phyloP scores from a whole-genome alignment of 1,140 invertebrate genomes.

The Brachionus angularis region DNA sequence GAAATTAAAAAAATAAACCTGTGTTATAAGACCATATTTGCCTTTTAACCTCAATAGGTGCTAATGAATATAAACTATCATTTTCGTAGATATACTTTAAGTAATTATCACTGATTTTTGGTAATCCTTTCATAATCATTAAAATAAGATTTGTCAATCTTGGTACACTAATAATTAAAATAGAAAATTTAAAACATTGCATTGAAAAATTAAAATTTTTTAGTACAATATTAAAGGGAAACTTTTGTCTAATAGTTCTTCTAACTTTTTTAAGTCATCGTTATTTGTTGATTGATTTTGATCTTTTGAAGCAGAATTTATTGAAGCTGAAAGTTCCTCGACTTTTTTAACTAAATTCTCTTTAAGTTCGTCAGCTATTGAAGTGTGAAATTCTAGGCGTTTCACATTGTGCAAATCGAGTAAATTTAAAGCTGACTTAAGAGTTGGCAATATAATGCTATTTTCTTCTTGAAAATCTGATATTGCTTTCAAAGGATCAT shows the following conservation, averaged over 20 bases:
- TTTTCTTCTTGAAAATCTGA: constrained; percentile 91
- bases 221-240: constrained; percentile 85
- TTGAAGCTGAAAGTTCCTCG: constrained; percentile 67
- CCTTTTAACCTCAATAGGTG: constrained; percentile 89
- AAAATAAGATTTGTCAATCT: constrained; percentile 17
- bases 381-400: constrained; percentile 85
- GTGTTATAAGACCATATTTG: constrained; percentile 98
- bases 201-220: constrained; percentile 63
- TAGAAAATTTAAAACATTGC: not conserved
- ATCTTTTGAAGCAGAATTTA: constrained; percentile 61
- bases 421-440: constrained; percentile 85
- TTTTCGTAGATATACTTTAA: constrained; percentile 66
- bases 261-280: constrained; percentile 72
- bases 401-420: constrained; percentile 86
- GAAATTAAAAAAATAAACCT: constrained; percentile 66
- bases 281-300: constrained; percentile 61
- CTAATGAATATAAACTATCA: constrained; percentile 84
- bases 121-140: constrained; percentile 4
- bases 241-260: constrained; percentile 83
- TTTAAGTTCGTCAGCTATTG: constrained; percentile 84
- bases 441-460: constrained; percentile 83
- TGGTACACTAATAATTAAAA: not conserved
- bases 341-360: constrained; percentile 83
- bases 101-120: constrained; percentile 45
- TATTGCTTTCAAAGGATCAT: constrained; percentile 89